Conservation (phyloP, 2,113 vertebrate genomes). For the Isichthys henryi region DNA sequence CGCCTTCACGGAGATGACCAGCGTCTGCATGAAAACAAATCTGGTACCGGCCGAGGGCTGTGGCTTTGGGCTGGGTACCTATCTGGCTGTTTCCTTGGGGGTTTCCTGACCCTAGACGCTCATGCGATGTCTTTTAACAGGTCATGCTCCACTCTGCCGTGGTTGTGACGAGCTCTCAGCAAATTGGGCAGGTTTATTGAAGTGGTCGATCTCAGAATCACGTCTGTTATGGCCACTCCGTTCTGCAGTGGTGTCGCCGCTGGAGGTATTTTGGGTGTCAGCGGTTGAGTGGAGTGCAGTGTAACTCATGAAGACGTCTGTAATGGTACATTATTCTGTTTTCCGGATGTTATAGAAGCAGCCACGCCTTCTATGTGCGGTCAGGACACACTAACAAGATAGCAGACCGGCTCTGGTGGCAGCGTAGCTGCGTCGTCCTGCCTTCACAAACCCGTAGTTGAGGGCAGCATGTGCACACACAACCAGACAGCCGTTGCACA, state of each 20-base stretch:
- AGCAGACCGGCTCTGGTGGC: no score
- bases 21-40: not conserved
- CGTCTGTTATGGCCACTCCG: not conserved
- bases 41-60: not conserved
- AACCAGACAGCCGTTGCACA: no score
- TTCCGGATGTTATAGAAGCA: not conserved
- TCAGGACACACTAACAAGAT: not conserved
- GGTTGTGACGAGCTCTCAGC: constrained; percentile 19
- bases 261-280: constrained; percentile 15
- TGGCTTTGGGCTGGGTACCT: not conserved
- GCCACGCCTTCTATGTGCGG: not conserved
- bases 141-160: not conserved
- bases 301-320: not conserved
- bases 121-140: not conserved
- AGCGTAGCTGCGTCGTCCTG: not conserved
- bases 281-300: constrained; percentile 3
- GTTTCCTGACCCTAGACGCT: not conserved
- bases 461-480: no score
- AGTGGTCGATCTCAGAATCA: not conserved
- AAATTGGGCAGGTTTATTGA: not conserved
- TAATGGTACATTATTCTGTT: not conserved
- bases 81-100: not conserved
- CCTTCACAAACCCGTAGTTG: not conserved
- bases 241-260: not conserved
- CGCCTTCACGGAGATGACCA: constrained; percentile 7